Conservation (phyloP, 1,140 invertebrate species). For the Vollenhovia emeryi region DNA sequence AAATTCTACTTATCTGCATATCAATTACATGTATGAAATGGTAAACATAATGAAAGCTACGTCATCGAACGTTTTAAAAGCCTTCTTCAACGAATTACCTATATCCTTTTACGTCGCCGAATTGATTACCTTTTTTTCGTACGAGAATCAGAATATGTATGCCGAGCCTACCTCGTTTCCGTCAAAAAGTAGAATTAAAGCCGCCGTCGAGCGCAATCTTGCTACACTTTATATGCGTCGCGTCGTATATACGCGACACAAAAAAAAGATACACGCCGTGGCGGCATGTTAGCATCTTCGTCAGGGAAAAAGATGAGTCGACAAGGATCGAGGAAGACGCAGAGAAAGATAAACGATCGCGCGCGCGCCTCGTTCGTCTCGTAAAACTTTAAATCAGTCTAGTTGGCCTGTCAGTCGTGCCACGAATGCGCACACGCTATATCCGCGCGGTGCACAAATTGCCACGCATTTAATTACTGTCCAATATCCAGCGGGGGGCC, state of each 20-base stretch:
- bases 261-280: slow-evolving; percentile 3
- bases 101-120: not conserved
- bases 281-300: slow-evolving; percentile 34
- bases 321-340: slow-evolving; percentile 2
- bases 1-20: not conserved
- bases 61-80: not conserved
- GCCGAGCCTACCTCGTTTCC: not conserved
- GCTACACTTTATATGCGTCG: slow-evolving; percentile 46
- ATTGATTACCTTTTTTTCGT: not conserved
- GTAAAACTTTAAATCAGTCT: slow-evolving; percentile 70
- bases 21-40: not conserved
- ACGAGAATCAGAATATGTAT: not conserved
- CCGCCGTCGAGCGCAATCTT: not conserved
- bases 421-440: slow-evolving; percentile 67
- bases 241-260: slow-evolving; percentile 11
- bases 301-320: not conserved
- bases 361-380: slow-evolving; percentile 18
- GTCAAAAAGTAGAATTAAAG: slow-evolving; percentile 22
- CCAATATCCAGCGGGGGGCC: slow-evolving; percentile 69
- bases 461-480: slow-evolving; percentile 80
- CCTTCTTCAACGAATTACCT: not conserved
- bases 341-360: slow-evolving; percentile 21
- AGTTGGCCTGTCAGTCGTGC: slow-evolving; percentile 71
- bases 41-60: slow-evolving; percentile 13
- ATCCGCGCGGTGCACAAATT: slow-evolving; percentile 75